Evolutionary conservation across 2,113 vertebrate species (phyloP), one percentile per base, ranked within the genome.

Genomic region (Perognathus longimembris): DNA sequence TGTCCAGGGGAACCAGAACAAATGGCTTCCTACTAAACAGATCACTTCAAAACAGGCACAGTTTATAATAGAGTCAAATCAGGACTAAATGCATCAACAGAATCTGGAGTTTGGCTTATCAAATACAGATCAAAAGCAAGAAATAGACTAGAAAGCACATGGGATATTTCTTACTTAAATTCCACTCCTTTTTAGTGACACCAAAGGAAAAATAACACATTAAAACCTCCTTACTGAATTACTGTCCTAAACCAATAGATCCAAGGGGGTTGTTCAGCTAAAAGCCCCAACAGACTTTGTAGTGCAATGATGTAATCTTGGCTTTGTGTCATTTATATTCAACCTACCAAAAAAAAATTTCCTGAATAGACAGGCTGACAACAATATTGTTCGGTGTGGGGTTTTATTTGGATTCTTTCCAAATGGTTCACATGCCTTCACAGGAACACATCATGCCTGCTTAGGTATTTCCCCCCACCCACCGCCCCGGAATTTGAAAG

Each of bases 301-400:
- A 98, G 98, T 97, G 98, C 97, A 98, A 83, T 99, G 98, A 99
- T 98, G 98, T 99, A 98, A 99, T 99, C 98, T 98, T 98, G 98
- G 98, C 98, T 98, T 98, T 98, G 98, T 98, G 98, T 98, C 98
- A 98, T 98, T 98, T 98, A 98, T 97, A 98, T 98, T 98, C 98
- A 98, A 97, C 97, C 96, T 98, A 32, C 75, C 90, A 94, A 88
- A 89, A 89, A 97, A 69, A 79, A 97, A 97, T 97, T 86, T 98
- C 97, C 95, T 98, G 98, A 98, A 99, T 98, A 98, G 98, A 98
- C 97, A 98, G 97, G 97, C 98, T 98, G 98, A 98, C 98, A 98
- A 98, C 98, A 98, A 98, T 98, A 98, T 98, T 98, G 98, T 98
- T 98, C 97, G 38, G 95, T 98, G 98, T 98, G 98, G 97, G 97